These are phyloP conservation scores for Pachyseris speciosa DNA, from an alignment of 64 coral and sea anemone species.

Conservation along the genomic window DNA sequence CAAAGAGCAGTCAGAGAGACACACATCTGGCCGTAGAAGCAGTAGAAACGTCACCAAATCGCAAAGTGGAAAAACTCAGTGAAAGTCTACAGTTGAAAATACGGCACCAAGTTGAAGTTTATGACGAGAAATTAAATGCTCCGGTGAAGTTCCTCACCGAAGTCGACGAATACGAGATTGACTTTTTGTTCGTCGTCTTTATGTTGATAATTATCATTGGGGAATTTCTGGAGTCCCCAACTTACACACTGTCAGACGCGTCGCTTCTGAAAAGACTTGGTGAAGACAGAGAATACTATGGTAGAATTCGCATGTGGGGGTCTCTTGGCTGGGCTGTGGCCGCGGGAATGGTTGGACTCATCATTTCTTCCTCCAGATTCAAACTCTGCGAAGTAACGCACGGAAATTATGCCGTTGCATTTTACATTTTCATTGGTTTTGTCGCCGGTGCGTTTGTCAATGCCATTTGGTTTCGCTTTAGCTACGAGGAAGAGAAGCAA, in stretches of 20 bases:
- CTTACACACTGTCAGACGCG: conserved; percentile 85
- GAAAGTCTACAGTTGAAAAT: neutral
- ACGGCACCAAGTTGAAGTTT: neutral
- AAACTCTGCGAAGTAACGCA: conserved; percentile 41
- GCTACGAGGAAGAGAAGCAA: conserved; percentile 6
- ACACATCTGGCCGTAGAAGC: too few relatives aligned
- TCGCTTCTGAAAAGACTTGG: conserved; percentile 83
- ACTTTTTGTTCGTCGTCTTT: conserved; percentile 85
- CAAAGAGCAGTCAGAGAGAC: neutral
- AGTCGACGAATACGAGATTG: conserved; percentile 67
- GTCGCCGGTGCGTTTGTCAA: conserved; percentile 57
- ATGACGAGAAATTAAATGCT: conserved; percentile 25
- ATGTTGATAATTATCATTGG: conserved; percentile 78
- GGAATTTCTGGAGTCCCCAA: conserved; percentile 92
- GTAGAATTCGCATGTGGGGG: conserved; percentile 85
- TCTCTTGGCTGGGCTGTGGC: conserved; percentile 84
- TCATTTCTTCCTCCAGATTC: conserved; percentile 14
- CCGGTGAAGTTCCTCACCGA: conserved; percentile 65
- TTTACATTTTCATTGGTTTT: conserved; percentile 79
- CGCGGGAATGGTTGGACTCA: conserved; percentile 57
- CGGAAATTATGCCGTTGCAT: conserved; percentile 39
- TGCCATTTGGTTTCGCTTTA: conserved; percentile 65
- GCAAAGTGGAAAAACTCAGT: neutral
- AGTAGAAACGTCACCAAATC: neutral
- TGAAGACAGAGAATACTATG: conserved; percentile 84